These are phyloP conservation scores for Ostrea edulis DNA, from an alignment of 1,140 invertebrate species.

Conservation along the genomic window DNA sequence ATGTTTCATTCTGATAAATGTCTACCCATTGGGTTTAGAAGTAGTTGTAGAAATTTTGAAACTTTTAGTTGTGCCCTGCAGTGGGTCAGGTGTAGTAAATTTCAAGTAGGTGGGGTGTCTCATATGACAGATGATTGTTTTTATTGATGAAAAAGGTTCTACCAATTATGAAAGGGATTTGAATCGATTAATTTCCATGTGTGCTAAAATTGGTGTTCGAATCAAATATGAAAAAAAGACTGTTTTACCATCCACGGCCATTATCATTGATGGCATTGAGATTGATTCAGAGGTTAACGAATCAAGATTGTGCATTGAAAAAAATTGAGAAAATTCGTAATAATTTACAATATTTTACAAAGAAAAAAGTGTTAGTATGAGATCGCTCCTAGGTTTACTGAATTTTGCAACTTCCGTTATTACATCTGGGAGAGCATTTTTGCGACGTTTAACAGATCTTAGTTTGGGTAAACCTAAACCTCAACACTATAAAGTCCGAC, in stretches of 20 bases:
- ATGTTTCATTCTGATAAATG: no score
- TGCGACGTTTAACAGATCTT: slow-evolving; percentile 6
- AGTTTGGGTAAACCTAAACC: not conserved
- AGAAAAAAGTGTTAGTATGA: not conserved
- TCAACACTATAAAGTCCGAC: not conserved
- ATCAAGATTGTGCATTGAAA: slow-evolving; percentile 29
- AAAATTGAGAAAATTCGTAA: slow-evolving; percentile 45
- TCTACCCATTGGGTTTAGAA: slow-evolving; percentile 53
- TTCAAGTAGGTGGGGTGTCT: slow-evolving; percentile 1
- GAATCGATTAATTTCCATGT: slow-evolving; percentile 39
- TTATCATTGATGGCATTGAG: no score
- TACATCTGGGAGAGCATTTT: slow-evolving; percentile 37
- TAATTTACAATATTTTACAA: not conserved
- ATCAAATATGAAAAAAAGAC: slow-evolving; percentile 52
- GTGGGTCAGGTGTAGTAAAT: slow-evolving; percentile 39
- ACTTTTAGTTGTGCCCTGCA: no score
- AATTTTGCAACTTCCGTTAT: slow-evolving; percentile 51
- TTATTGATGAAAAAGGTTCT: slow-evolving; percentile 25
- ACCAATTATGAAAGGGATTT: slow-evolving; percentile 1
- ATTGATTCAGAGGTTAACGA: slow-evolving; percentile 38
- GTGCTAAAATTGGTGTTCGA: slow-evolving; percentile 28
- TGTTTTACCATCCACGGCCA: slow-evolving; percentile 44
- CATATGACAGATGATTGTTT: slow-evolving; percentile 58
- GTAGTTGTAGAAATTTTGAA: slow-evolving; percentile 55
- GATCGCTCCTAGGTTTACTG: slow-evolving; percentile 42